Evolutionary conservation across 1,140 invertebrate species (phyloP).

Genomic region (Homarus americanus): DNA sequence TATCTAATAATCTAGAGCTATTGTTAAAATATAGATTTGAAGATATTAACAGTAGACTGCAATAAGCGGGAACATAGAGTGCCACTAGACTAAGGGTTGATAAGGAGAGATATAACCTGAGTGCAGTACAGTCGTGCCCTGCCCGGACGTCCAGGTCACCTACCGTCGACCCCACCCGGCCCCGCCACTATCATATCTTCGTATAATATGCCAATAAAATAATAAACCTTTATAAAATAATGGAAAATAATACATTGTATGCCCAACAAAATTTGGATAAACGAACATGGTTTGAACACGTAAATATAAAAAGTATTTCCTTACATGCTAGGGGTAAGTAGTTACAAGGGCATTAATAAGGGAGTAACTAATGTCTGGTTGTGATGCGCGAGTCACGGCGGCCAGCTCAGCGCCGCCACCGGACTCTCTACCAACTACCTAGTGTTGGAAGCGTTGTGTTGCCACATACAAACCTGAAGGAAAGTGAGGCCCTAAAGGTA

Average conservation of each 20-base stretch:
- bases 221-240: constrained; percentile 1
- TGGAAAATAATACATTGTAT: constrained; percentile 24
- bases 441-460: constrained; percentile 56
- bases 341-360: constrained; percentile 49
- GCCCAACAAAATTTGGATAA: constrained; percentile 35
- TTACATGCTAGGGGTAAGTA: constrained; percentile 56
- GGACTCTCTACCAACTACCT: constrained; percentile 37
- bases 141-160: neutral
- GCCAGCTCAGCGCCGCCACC: neutral
- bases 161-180: neutral
- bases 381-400: constrained; percentile 16
- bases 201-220: constrained; percentile 8
- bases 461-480: constrained; percentile 62
- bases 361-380: constrained; percentile 49
- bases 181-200: neutral
- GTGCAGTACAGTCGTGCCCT: constrained; percentile 21
- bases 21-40: constrained; percentile 46
- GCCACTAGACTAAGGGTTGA: constrained; percentile 38
- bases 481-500: constrained; percentile 61
- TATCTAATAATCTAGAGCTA: constrained; percentile 43
- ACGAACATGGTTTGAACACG: constrained; percentile 25
- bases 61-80: constrained; percentile 3
- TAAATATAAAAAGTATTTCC: constrained; percentile 45
- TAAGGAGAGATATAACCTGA: constrained; percentile 44
- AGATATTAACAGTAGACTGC: constrained; percentile 37